Evolutionary conservation across 2,888 invertebrate genomes (phyloP).

Genomic region (Tetragonula carbonaria): DNA sequence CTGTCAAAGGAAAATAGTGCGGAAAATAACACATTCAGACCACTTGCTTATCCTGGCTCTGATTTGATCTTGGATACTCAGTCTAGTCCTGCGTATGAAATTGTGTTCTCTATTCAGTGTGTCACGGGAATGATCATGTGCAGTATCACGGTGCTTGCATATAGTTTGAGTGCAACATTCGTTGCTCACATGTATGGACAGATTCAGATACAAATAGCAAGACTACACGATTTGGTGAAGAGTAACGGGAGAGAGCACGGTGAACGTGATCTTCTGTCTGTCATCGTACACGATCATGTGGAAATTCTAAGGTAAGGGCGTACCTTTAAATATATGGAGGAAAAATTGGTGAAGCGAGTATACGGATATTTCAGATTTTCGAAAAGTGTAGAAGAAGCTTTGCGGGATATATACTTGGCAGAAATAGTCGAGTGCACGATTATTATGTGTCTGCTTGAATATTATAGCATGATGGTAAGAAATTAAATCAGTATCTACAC

Average conservation of each 20-base stretch:
- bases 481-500: neutral
- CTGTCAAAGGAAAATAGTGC: slow-evolving; percentile 12
- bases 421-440: slow-evolving; percentile 77
- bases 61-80: slow-evolving; percentile 61
- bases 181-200: slow-evolving; percentile 62
- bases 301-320: slow-evolving; percentile 34
- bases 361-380: slow-evolving; percentile 27
- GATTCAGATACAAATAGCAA: slow-evolving; percentile 57
- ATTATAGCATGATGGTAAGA: slow-evolving; percentile 75
- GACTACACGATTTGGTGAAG: slow-evolving; percentile 8
- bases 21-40: slow-evolving; percentile 56
- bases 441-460: slow-evolving; percentile 77
- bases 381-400: neutral
- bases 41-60: slow-evolving; percentile 64
- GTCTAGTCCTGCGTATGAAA: slow-evolving; percentile 66
- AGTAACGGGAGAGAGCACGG: neutral
- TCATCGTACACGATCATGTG: slow-evolving; percentile 61
- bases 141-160: slow-evolving; percentile 55
- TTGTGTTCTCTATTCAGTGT: slow-evolving; percentile 60
- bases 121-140: slow-evolving; percentile 54
- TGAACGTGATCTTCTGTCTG: slow-evolving; percentile 1
- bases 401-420: slow-evolving; percentile 64
- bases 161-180: slow-evolving; percentile 64
- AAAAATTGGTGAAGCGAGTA: too few species aligned
- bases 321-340: too few species aligned